Base-by-base conservation (phyloP, 1,140 invertebrate genomes). In the Lethrus apterus region DNA sequence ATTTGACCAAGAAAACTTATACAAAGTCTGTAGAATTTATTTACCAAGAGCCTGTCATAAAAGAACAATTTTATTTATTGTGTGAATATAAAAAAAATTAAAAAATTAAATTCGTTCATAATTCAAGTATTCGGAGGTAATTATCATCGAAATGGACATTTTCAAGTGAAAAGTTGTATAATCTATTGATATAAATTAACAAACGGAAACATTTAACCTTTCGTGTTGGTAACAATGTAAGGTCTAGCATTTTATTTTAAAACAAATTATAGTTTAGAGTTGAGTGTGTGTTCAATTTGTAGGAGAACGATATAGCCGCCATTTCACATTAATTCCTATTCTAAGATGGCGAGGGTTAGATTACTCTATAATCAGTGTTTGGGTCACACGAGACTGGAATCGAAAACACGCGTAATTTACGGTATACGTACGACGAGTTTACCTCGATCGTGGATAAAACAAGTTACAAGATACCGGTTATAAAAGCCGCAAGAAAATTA, bases 321-420 rank as follows among this genome's bases (percentile, higher is more conserved):
- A 38, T 38, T 38, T 18, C 35, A 23, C 35, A 20, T 36, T 38
- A 19, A n/a, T 38, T 23, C 35, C 20, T 38, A 19, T 14, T n/a
- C n/a, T 38, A 38, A 38, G 35, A 38, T 38, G 35, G 35, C 35
- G 35, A 38, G 35, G 35, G 34, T 10, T 36, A 36, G 34, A 36
- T 36, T 36, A 20, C 15, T 36, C 9, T 36, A 20, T 36, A 36
- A 36, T 36, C 23, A 20, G 34, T 36, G 34, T 36, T 10, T 36
- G 23, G 34, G 34, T 36, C 34, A 36, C 34, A 36, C 34, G 34
- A 36, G 19, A 36, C 34, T 36, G 18, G 34, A 36, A 17, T 36
- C 15, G 17, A 36, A 36, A 38, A 19, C 35, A 23, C 35, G 20
- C 19, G 35, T 38, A 38, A 38, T 38, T 20, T 38, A 38, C 18